These are phyloP conservation scores for Scortum barcoo DNA, from an alignment of 2,113 vertebrate genomes.

Conservation along the genomic window DNA sequence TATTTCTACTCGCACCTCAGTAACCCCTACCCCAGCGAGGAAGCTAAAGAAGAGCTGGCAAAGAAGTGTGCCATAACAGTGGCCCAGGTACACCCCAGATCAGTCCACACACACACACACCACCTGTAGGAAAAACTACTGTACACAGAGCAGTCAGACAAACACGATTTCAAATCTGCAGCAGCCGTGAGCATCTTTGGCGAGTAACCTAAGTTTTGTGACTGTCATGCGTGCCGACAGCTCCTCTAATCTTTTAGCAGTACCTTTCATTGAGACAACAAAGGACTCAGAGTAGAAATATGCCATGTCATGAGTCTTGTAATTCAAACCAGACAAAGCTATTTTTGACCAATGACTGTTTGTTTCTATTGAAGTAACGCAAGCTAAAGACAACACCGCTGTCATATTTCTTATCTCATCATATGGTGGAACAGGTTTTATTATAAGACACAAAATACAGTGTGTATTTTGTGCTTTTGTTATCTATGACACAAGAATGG, in stretches of 20 bases:
- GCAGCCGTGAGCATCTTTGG: conserved; percentile 39
- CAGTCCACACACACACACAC: conserved; percentile 14
- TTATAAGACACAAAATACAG: neutral
- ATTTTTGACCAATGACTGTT: conserved; percentile 62
- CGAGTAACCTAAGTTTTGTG: conserved; percentile 56
- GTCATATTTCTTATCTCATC: conserved; percentile 27
- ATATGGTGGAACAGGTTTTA: conserved; percentile 1
- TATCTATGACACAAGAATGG: neutral
- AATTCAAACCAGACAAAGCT: conserved; percentile 61
- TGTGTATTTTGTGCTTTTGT: no score
- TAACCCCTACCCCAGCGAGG: conserved; percentile 99
- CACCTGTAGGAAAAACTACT: conserved; percentile 39
- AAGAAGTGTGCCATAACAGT: conserved; percentile 99
- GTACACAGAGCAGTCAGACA: conserved; percentile 17
- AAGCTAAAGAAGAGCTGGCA: conserved; percentile 99
- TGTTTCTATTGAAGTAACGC: conserved; percentile 45
- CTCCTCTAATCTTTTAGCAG: conserved; percentile 59
- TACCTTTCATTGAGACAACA: conserved; percentile 60
- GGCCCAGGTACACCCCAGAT: conserved; percentile 90
- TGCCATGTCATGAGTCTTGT: conserved; percentile 37
- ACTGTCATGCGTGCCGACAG: conserved; percentile 61
- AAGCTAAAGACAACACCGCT: conserved; percentile 11
- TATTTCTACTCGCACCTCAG: conserved; percentile 99
- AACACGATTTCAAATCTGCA: conserved; percentile 25
- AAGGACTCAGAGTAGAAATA: conserved; percentile 56